phyloP scores from a whole-genome alignment of 2,797 vertebrate species.

The Anguilla megastoma region DNA sequence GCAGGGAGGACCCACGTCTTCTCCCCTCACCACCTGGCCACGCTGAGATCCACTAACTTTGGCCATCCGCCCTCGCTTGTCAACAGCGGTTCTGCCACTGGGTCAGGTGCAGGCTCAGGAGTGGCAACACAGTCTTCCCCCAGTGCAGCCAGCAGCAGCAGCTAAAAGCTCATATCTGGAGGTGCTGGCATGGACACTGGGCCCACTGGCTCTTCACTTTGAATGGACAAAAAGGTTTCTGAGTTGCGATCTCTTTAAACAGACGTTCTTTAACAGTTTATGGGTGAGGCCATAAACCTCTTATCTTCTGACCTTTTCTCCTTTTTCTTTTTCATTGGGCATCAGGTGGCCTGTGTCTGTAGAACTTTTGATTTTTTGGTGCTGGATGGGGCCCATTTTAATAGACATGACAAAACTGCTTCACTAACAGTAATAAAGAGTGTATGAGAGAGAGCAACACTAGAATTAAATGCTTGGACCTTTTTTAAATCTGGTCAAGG shows the following conservation, averaged over 20 bases:
- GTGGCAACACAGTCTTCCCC: slow-evolving; percentile 55
- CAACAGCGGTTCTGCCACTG: slow-evolving; percentile 65
- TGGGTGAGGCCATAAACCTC: slow-evolving; percentile 48
- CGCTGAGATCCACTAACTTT: slow-evolving; percentile 86
- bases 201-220: slow-evolving; percentile 72
- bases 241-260: slow-evolving; percentile 75
- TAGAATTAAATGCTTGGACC: slow-evolving; percentile 45
- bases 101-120: slow-evolving; percentile 56
- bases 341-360: slow-evolving; percentile 53
- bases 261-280: slow-evolving; percentile 64
- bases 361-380: slow-evolving; percentile 56
- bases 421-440: slow-evolving; percentile 35
- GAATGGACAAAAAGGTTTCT: slow-evolving; percentile 64
- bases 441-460: slow-evolving; percentile 12
- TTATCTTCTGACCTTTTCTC: slow-evolving; percentile 49
- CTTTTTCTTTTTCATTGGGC: slow-evolving; percentile 53
- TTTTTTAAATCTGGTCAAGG: slow-evolving; percentile 61
- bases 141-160: slow-evolving; percentile 76
- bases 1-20: slow-evolving; percentile 82
- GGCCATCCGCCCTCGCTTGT: slow-evolving; percentile 74
- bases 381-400: slow-evolving; percentile 54
- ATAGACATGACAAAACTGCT: slow-evolving; percentile 62
- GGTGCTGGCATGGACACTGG: slow-evolving; percentile 66
- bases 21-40: slow-evolving; percentile 75
- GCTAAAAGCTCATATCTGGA: slow-evolving; percentile 70